These are phyloP conservation scores for Morus bassanus DNA, from an alignment of 2,797 vertebrate genomes.

Conservation along the genomic window DNA sequence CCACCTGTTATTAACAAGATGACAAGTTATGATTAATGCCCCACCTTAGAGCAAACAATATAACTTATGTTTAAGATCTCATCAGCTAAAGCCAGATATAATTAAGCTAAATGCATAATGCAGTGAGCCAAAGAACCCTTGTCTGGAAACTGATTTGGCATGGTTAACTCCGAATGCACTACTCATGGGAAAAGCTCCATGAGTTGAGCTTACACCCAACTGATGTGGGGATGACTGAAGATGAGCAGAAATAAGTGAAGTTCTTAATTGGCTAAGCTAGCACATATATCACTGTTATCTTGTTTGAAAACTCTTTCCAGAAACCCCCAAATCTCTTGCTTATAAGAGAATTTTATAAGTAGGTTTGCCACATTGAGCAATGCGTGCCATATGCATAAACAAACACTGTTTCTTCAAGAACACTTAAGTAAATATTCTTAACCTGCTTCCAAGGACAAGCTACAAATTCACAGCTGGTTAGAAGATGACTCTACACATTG, in stretches of 20 bases:
- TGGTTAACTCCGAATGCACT: not conserved
- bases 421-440: not conserved
- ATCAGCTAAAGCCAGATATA: not conserved
- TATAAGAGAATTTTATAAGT: not conserved
- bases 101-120: not conserved
- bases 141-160: not conserved
- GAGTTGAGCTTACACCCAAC: not conserved
- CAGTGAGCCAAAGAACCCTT: not conserved
- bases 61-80: not conserved
- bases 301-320: not conserved
- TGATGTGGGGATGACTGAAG: not conserved
- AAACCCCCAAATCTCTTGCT: not conserved
- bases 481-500: not conserved
- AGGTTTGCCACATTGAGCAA: not conserved
- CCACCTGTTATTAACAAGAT: conserved; percentile 81
- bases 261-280: not conserved
- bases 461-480: not conserved
- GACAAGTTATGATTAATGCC: not conserved
- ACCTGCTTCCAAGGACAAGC: not conserved
- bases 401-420: not conserved
- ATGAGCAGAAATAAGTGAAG: not conserved
- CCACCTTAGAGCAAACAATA: not conserved
- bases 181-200: not conserved
- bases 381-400: not conserved
- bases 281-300: not conserved